Conservation (phyloP, 2,888 invertebrate genomes). For the Xanthia icteritia region DNA sequence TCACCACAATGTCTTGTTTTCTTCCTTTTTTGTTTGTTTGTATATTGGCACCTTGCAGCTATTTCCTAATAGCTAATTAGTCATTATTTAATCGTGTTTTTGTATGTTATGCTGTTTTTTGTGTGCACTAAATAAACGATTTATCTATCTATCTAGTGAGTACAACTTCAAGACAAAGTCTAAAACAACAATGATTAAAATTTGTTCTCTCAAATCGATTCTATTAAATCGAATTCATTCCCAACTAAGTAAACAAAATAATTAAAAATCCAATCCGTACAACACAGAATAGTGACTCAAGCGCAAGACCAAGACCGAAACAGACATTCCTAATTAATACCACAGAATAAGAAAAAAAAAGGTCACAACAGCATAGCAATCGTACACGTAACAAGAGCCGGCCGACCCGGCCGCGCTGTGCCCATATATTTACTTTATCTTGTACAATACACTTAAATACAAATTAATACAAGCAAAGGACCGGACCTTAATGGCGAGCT, state of each 20-base stretch:
- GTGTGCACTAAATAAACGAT: too few species aligned
- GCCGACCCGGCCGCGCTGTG: slow-evolving; percentile 77
- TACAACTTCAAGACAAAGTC: not conserved
- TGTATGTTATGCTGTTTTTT: too few species aligned
- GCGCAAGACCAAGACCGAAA: slow-evolving; percentile 25
- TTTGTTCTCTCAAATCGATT: not conserved
- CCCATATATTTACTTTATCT: slow-evolving; percentile 90
- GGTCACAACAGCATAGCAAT: slow-evolving; percentile 59
- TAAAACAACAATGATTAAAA: not conserved
- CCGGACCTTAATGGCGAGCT: slow-evolving; percentile 87
- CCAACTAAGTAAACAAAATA: slow-evolving; percentile 2
- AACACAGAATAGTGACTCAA: slow-evolving; percentile 44
- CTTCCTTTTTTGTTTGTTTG: too few species aligned
- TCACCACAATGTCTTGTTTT: too few species aligned
- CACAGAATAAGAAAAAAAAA: slow-evolving; percentile 44
- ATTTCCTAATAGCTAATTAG: too few species aligned
- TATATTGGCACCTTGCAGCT: too few species aligned
- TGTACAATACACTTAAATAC: slow-evolving; percentile 91
- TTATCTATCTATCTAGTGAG: too few species aligned
- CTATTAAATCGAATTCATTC: not conserved
- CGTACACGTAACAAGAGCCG: slow-evolving; percentile 76
- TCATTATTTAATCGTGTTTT: too few species aligned
- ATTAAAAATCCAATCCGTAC: slow-evolving; percentile 13
- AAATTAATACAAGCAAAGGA: slow-evolving; percentile 90
- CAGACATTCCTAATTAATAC: slow-evolving; percentile 64